A percentile compares a stretch with the other conserved stretches of the same genome.
Evolutionary conservation across 2,797 vertebrate species (phyloP).

Genomic region (Triplophysa yarkandensis): DNA sequence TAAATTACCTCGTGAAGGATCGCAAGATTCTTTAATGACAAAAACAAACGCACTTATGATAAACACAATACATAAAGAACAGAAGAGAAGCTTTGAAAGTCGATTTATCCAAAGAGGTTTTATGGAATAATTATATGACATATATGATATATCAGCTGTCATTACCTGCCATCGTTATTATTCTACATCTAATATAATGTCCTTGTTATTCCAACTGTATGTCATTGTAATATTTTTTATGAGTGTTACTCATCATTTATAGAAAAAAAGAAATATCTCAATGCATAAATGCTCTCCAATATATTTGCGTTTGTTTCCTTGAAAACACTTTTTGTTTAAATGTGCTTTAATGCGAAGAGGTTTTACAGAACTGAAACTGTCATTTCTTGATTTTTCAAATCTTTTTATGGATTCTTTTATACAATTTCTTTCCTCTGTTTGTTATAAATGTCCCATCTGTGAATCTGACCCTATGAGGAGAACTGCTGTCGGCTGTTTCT

Average conservation of each 20-base stretch:
- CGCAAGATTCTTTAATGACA: neutral
- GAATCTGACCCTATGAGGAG: neutral
- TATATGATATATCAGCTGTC: neutral
- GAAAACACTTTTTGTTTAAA: neutral
- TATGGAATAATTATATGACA: neutral
- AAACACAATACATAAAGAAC: neutral
- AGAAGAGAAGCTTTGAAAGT: neutral
- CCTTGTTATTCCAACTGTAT: too few relatives aligned
- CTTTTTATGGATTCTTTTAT: neutral
- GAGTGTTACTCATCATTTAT: too few relatives aligned
- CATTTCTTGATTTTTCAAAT: neutral
- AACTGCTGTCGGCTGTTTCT: neutral
- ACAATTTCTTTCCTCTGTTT: constrained; percentile 1
- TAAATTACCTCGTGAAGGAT: neutral
- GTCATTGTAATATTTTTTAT: too few relatives aligned
- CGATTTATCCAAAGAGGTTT: too few relatives aligned
- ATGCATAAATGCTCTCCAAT: too few relatives aligned
- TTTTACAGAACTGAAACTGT: too few relatives aligned
- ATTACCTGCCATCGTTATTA: too few relatives aligned
- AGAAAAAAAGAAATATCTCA: too few relatives aligned
- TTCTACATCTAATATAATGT: too few relatives aligned
- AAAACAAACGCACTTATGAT: neutral
- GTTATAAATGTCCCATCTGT: constrained; percentile 1
- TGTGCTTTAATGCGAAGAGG: neutral
- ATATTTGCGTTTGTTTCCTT: neutral